A percentile compares a stretch with the other conserved stretches of the same genome.
Evolutionary conservation across 2,113 vertebrate species (phyloP).

Genomic region (Chinchilla lanigera): DNA sequence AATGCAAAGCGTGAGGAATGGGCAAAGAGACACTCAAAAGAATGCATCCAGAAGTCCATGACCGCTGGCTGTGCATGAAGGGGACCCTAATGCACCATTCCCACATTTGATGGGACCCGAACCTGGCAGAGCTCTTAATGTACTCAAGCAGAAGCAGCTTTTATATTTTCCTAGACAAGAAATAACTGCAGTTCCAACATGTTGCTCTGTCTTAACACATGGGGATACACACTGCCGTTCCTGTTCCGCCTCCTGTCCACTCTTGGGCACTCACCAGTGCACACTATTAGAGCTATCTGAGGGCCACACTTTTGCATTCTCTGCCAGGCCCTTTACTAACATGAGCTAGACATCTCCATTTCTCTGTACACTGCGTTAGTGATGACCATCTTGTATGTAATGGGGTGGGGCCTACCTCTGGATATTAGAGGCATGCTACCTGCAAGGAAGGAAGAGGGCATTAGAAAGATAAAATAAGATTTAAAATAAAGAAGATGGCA

Average conservation of each 20-base stretch:
- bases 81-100: neutral
- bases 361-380: neutral
- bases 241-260: neutral
- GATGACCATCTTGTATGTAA: neutral
- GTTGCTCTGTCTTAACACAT: neutral
- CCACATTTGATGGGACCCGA: neutral
- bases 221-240: neutral
- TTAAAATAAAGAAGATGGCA: neutral
- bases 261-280: neutral
- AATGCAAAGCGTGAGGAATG: accelerated
- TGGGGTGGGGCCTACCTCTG: neutral
- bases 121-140: neutral
- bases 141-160: neutral
- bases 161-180: neutral
- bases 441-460: neutral
- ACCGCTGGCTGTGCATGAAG: neutral
- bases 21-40: neutral
- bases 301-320: neutral
- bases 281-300: neutral
- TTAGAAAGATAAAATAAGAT: neutral
- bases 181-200: neutral
- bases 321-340: neutral
- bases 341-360: neutral
- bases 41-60: neutral
- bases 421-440: neutral